Evolutionary conservation across 37 sponge, comb jelly and placozoan genomes (phyloP).

Genomic region (Mnemiopsis leidyi): DNA sequence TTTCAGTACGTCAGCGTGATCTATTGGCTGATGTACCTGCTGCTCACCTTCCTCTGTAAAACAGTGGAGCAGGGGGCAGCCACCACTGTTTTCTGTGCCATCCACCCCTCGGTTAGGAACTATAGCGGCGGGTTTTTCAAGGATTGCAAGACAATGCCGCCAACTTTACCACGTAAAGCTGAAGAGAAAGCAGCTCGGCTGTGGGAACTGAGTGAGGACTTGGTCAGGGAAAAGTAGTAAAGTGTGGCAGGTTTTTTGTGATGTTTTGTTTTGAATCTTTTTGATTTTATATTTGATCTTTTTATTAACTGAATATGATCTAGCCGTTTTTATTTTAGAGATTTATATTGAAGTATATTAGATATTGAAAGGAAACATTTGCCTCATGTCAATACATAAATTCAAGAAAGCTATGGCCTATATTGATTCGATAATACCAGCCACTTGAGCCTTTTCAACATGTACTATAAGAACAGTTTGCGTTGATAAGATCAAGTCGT

Average conservation of each 20-base stretch:
- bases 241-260: background rate
- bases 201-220: background rate
- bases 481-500: too few relatives aligned
- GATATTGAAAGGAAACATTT: too few relatives aligned
- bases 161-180: conserved; percentile 21
- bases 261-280: background rate
- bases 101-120: conserved; percentile 73
- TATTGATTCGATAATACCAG: too few relatives aligned
- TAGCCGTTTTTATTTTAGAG: too few relatives aligned
- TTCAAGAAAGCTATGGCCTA: too few relatives aligned
- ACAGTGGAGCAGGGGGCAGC: conserved; percentile 71
- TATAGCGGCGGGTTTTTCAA: conserved; percentile 68
- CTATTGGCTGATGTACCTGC: background rate
- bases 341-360: too few relatives aligned
- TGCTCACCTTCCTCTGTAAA: conserved; percentile 22
- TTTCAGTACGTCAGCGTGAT: background rate
- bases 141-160: conserved; percentile 32
- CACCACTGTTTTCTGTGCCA: conserved; percentile 73
- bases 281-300: background rate
- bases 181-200: conserved; percentile 25
- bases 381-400: too few relatives aligned
- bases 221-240: background rate
- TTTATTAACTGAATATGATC: too few relatives aligned
- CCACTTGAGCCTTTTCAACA: too few relatives aligned
- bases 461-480: too few relatives aligned